Base-by-base conservation (phyloP, 2,113 vertebrate species). In the Cathartes aura region DNA sequence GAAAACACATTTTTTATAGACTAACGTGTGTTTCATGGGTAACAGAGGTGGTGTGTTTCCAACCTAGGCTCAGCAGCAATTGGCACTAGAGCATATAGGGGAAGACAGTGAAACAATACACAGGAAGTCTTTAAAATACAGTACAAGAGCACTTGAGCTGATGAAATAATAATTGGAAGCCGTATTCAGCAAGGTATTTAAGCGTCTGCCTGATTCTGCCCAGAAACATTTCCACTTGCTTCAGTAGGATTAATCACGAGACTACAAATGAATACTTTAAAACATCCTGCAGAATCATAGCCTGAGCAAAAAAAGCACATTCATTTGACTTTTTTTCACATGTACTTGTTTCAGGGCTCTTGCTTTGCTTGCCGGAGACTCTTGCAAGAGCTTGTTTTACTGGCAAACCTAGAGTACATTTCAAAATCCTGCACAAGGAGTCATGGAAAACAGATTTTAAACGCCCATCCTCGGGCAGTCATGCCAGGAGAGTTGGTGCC, bases 401-500 rank as follows among this genome's bases (percentile, higher is more conserved):
- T 94, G 91, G 60, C 52, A 89, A 68, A 82, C 23, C n/a, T 81
- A 27, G 26, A 92, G n/a, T 26, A 40, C 11, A 15, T 92, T 92
- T 87, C 71, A 89, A 95, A 96, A 87, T 81, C 86, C 30, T 60
- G 3, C 0, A 1, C 1, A 7, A 74, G 52, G 30, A 93, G 47
- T 92, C 76, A 87, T 29, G 64, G 80, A 96, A 97, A 97, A 82
- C 15, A 85, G 76, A 79, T 72, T 97, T 85, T 80, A 88, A 88
- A 90, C 93, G 84, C 84, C 89, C 0, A 0, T 85, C 62, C 62
- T 87, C 1, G 5, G 52, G 53, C 29, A 75, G 40, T 62, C 8
- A 3, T 3, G 16, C 81, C 76, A 79, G 78, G 11, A 78, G 47
- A 43, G 23, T 27, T 60, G 22, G 53, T 93, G 90, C 80, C 89